Percentiles rank a stretch among this genome's conserved stretches.
These are phyloP conservation scores for Hippoglossus stenolepis DNA, from an alignment of 2,113 vertebrate species.

Conservation along the genomic window DNA sequence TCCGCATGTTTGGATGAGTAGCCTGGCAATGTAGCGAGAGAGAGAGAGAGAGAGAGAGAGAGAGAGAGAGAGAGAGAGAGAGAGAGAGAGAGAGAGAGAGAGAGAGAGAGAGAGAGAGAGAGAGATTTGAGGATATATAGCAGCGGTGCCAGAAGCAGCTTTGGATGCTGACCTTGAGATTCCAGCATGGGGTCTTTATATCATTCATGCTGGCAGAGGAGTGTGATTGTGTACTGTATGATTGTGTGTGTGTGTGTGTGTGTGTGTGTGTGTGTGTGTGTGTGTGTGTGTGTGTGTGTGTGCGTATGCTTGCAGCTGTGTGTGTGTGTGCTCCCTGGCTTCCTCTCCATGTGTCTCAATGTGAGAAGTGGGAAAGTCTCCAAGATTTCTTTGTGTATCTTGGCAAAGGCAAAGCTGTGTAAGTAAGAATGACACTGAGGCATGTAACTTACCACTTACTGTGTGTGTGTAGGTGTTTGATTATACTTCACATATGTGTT, in stretches of 20 bases:
- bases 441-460: no score
- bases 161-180: conserved; percentile 16
- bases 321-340: neutral
- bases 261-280: neutral
- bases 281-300: neutral
- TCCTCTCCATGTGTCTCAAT: neutral
- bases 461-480: no score
- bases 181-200: conserved; percentile 10
- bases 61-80: neutral
- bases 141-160: neutral
- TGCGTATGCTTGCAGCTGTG: neutral
- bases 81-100: neutral
- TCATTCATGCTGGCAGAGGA: conserved; percentile 7
- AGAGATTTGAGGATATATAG: neutral
- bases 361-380: neutral
- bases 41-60: conserved; percentile 28
- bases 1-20: conserved; percentile 98
- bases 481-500: no score
- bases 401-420: no score
- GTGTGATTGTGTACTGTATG: conserved; percentile 3
- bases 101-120: neutral
- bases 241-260: neutral
- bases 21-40: conserved; percentile 84
- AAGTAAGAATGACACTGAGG: no score
- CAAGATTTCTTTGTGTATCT: no score